Base-by-base conservation (phyloP, 2,797 vertebrate species). In the Sebastes oblongus region DNA sequence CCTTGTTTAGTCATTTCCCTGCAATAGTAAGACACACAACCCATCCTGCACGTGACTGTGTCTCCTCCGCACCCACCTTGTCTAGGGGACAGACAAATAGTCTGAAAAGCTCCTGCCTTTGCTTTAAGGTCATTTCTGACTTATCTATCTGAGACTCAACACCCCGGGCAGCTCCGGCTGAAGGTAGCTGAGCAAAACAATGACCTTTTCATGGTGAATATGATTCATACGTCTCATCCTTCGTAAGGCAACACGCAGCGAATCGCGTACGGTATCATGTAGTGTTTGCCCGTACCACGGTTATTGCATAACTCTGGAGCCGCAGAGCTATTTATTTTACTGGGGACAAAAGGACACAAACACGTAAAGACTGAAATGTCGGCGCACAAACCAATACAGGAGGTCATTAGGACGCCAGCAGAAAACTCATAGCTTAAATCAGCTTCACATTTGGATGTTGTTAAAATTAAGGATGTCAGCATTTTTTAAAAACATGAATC, bases 121-220 rank as follows among this genome's bases (percentile, higher is more conserved):
- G 82, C 82, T 92, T 88, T 94, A 93, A 94, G 93, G 94, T 95
- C 91, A 93, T 85, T 91, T 89, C 75, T 93, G 90, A 85, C 90
- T 94, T 93, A 81, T 92, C 87, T 91, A 72, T 90, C 83, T 86
- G 84, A 90, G 88, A 90, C 79, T 91, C 80, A 81, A 89, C 86
- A 92, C 88, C 80, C 62, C 84, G 25, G 89, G 92, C 92, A 87
- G 83, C 89, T 94, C 80, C 84, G 89, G 89, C 92, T 92, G 85
- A 92, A 95, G 89, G 91, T 92, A 92, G 90, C 92, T 88, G 89
- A 91, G 91, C 87, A 85, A 91, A 91, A 94, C 85, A 88, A 86
- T 94, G 94, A 93, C 94, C 94, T 95, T 95, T 95, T 94, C 92
- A 86, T 80, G 77, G 85, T 81, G 86, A 91, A 89, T 91, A 78